Conservation (phyloP, 2,888 invertebrate species). For the Brenthis daphne region DNA sequence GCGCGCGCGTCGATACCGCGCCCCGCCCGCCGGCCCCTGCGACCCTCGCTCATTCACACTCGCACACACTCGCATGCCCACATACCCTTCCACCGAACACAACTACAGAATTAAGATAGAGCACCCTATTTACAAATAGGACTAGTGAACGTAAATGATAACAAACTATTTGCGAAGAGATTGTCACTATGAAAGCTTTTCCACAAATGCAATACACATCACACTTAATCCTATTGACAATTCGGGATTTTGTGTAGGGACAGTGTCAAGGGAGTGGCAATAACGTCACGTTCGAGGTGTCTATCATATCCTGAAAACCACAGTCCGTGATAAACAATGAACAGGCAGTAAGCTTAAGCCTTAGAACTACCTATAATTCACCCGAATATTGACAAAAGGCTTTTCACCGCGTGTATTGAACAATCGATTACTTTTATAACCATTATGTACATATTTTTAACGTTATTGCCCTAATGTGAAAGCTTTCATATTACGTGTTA, state of each 20-base stretch:
- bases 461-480: not conserved
- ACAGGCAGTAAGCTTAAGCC: constrained; percentile 35
- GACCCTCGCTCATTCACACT: constrained; percentile 70
- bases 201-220: not conserved
- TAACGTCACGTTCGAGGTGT: constrained; percentile 46
- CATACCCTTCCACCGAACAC: constrained; percentile 33
- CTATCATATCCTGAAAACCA: constrained; percentile 43
- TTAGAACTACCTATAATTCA: constrained; percentile 35
- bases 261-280: constrained; percentile 36
- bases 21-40: constrained; percentile 52
- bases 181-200: constrained; percentile 1
- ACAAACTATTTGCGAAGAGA: constrained; percentile 7
- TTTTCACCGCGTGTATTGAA: constrained; percentile 43
- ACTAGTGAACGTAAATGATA: constrained; percentile 27
- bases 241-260: constrained; percentile 19
- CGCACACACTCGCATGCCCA: constrained; percentile 58
- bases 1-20: constrained; percentile 74
- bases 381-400: constrained; percentile 38
- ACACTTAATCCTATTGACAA: constrained; percentile 4
- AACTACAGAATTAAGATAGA: constrained; percentile 26
- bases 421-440: constrained; percentile 38
- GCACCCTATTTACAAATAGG: constrained; percentile 34
- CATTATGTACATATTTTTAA: not conserved
- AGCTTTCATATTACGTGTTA: not conserved
- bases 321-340: constrained; percentile 38